Evolutionary conservation across 2,113 vertebrate species (phyloP).

Genomic region (Stomatorhinus ivindoensis): DNA sequence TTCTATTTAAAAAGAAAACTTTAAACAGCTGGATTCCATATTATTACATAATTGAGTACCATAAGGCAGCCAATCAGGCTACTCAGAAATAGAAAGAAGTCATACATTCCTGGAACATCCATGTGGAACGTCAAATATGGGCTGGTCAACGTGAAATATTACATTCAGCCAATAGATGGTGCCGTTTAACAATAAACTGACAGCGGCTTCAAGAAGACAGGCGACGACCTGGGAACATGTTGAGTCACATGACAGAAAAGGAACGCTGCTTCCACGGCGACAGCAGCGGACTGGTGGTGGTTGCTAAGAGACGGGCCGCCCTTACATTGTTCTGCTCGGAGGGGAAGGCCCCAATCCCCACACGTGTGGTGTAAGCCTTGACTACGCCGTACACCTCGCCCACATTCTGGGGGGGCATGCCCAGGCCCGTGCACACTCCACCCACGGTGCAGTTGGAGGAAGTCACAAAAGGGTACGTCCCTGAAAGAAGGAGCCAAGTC

Average conservation of each 20-base stretch:
- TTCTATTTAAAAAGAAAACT: background rate
- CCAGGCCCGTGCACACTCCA: slow-evolving; percentile 89
- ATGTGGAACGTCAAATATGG: background rate
- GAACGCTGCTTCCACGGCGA: background rate
- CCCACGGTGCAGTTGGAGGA: slow-evolving; percentile 97
- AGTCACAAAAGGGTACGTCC: slow-evolving; percentile 94
- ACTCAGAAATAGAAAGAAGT: background rate
- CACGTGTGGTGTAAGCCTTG: slow-evolving; percentile 90
- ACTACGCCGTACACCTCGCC: slow-evolving; percentile 91
- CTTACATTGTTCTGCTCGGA: slow-evolving; percentile 91
- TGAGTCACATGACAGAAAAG: background rate
- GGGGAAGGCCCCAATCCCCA: slow-evolving; percentile 93
- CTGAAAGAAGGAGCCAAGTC: slow-evolving; percentile 48
- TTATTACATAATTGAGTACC: background rate
- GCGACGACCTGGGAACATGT: background rate
- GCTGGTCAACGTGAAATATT: background rate
- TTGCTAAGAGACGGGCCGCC: background rate
- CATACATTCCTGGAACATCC: background rate
- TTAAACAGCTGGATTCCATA: background rate
- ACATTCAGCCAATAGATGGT: slow-evolving; percentile 20
- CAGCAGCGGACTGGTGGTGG: background rate
- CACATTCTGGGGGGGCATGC: slow-evolving; percentile 88
- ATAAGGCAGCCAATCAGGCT: background rate
- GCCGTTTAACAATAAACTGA: slow-evolving; percentile 12
- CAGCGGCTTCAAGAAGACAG: background rate